phyloP scores from a whole-genome alignment of 2,113 vertebrate species.

The Pycnonotus jocosus region DNA sequence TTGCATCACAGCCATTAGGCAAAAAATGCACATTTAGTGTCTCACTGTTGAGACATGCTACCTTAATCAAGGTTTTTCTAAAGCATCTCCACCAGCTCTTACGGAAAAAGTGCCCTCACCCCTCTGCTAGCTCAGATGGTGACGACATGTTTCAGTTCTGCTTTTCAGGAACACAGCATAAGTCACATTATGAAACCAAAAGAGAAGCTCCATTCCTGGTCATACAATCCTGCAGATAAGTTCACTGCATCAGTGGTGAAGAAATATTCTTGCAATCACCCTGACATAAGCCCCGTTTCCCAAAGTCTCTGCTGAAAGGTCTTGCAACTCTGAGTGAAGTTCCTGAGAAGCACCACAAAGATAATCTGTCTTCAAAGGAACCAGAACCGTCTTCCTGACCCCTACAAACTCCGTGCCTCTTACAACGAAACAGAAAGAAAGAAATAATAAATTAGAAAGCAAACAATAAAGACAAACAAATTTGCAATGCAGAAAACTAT shows the following conservation, averaged over 20 bases:
- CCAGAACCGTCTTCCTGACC: not conserved
- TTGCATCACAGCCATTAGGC: not conserved
- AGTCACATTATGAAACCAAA: not conserved
- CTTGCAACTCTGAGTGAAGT: not conserved
- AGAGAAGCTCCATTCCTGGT: not conserved
- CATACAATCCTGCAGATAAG: not conserved
- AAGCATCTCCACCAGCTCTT: not conserved
- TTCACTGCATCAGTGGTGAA: not conserved
- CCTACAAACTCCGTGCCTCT: not conserved
- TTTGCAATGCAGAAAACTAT: not conserved
- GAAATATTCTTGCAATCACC: not conserved
- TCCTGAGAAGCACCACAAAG: not conserved
- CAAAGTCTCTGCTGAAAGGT: not conserved
- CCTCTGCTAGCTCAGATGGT: not conserved
- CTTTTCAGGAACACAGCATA: not conserved
- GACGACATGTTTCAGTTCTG: not conserved
- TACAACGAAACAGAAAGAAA: not conserved
- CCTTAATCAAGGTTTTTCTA: not conserved
- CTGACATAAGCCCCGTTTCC: not conserved
- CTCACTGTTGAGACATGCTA: too few relatives aligned
- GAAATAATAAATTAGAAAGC: not conserved
- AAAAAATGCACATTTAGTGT: not conserved
- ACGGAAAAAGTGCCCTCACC: accelerated
- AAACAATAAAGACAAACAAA: not conserved
- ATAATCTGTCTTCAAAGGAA: not conserved